Percentiles rank a stretch among this genome's conserved stretches.
Conservation (phyloP, 2,888 invertebrate genomes). For the Drosophila greeni region DNA sequence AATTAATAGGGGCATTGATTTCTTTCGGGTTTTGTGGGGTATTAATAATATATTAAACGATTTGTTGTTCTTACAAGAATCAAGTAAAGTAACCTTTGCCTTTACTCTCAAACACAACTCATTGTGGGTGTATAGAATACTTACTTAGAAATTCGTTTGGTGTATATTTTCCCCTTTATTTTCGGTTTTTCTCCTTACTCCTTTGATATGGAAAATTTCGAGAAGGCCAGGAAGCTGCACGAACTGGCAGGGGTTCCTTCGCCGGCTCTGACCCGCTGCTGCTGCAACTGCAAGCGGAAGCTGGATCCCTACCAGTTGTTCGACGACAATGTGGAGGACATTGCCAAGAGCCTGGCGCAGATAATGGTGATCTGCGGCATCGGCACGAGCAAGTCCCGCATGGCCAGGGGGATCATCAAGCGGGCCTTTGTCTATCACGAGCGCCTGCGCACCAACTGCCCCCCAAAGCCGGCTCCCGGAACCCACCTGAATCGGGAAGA, state of each 20-base stretch:
- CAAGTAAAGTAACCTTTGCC: neutral
- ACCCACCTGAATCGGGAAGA: conserved; percentile 69
- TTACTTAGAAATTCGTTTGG: conserved; percentile 4
- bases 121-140: neutral
- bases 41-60: neutral
- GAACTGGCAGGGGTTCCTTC: conserved; percentile 6
- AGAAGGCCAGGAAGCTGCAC: conserved; percentile 25
- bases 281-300: conserved; percentile 59
- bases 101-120: neutral
- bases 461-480: conserved; percentile 22
- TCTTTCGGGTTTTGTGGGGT: neutral
- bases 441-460: conserved; percentile 60
- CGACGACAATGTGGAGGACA: conserved; percentile 63
- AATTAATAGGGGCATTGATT: conserved; percentile 15
- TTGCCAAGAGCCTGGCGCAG: conserved; percentile 58
- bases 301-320: conserved; percentile 61
- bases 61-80: neutral
- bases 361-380: conserved; percentile 74
- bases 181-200: neutral
- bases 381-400: conserved; percentile 64
- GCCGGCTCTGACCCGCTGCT: conserved; percentile 17
- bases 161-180: neutral
- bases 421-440: conserved; percentile 74
- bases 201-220: conserved; percentile 17
- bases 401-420: conserved; percentile 65